Evolutionary conservation across 2,888 invertebrate species (phyloP).

Genomic region (Eupithecia dodoneata): DNA sequence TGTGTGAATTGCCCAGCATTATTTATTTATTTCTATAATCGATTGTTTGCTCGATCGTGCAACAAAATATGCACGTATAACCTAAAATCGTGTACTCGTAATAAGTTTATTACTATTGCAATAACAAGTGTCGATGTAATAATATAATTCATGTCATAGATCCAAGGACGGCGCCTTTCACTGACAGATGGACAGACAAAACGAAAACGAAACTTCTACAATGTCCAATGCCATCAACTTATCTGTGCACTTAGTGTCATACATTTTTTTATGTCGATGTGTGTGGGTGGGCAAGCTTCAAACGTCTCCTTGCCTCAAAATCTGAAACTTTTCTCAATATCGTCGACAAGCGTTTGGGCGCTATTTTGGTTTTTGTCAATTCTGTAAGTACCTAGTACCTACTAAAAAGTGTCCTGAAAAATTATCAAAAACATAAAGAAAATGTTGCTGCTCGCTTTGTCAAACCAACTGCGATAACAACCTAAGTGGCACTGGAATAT

Average conservation of each 20-base stretch:
- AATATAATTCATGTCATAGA: conserved; percentile 29
- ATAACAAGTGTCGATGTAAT: conserved; percentile 17
- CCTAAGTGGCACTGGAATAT: no score
- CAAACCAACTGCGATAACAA: no score
- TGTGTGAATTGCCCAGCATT: no score
- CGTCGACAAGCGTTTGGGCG: not conserved
- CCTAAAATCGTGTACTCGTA: not conserved
- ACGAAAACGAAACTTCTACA: conserved; percentile 27
- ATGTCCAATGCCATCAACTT: not conserved
- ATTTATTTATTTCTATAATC: no score
- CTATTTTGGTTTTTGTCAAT: not conserved
- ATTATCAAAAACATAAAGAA: no score
- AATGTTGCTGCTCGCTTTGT: no score
- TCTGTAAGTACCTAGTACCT: no score
- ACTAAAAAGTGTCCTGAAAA: no score
- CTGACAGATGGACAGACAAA: conserved; percentile 33
- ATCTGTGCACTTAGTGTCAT: not conserved
- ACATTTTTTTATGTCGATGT: not conserved
- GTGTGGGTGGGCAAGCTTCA: not conserved
- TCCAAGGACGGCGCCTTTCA: conserved; percentile 36
- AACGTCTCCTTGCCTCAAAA: not conserved
- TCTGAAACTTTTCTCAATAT: not conserved
- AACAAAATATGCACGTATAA: not conserved
- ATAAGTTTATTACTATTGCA: not conserved
- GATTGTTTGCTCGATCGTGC: not conserved